Base-by-base conservation (phyloP, 2,113 vertebrate species). In the Campylomormyrus tamandua region DNA sequence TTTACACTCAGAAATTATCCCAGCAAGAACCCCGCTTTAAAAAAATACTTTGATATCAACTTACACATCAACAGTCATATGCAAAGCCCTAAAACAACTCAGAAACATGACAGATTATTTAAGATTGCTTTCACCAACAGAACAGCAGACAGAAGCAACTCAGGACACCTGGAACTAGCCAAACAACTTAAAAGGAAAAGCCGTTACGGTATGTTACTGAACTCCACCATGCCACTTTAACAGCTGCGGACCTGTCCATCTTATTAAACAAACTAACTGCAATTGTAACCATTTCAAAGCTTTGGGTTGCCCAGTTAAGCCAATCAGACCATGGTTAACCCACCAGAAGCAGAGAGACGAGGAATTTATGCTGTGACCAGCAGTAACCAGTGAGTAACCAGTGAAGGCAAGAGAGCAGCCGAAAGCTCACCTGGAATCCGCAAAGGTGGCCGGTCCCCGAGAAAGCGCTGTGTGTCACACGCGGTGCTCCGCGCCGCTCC, bases 371-470 rank as follows among this genome's bases (percentile, higher is more conserved):
- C 39, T 49, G 15, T n/a, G 85, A n/a, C n/a, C 49, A 53, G 85
- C 85, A 53, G 27, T 2, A 50, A 52, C 24, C 83, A 42, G 74
- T 42, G 15, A 80, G 46, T 42, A 42, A 42, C 39, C 39, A 3
- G 42, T 6, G 50, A 58, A n/a, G 17, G 7, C 52, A 89, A 80
- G 10, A 62, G 87, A 77, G 10, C 56, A 17, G 5, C 6, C 45
- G 13, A 74, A 56, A 10, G 88, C 93, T 90, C 21, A 95, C 95
- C 94, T 93, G 90, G 92, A 90, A 90, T 94, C 91, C 92, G 90
- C 49, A 50, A 52, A 70, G 89, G 58, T 56, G 27, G 19, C 27
- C 66, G 85, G 35, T 86, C 53, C 62, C 90, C 86, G 89, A 84
- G 83, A 92, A 21, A 87, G 19, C 24, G 9, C 77, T 21, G 48